Evolutionary conservation across 2,888 invertebrate genomes (phyloP), one percentile per base, ranked within the genome.

Genomic region (Hedya salicella): DNA sequence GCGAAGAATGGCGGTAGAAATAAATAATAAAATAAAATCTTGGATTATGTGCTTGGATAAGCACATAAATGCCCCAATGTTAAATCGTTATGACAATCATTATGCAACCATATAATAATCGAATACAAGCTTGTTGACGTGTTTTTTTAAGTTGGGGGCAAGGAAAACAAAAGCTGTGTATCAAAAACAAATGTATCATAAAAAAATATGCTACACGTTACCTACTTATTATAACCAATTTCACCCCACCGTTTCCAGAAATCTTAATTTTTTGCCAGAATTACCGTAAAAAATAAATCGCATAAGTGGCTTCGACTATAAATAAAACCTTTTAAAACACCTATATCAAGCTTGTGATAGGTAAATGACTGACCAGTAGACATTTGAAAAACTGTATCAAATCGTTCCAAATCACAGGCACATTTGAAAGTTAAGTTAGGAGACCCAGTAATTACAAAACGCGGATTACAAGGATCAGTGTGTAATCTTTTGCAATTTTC

Each of bases 401-500:
- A 82, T 86, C 87, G 78, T 67, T 79, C 78, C 85, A 86, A 89
- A 88, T 86, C 87, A 85, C 85, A 77, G 77, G 74, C 75, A 77
- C 87, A 85, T 88, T 86, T 87, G 82, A 87, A 81, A 85, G 81
- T 84, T 84, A 81, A 82, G 78, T 84, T 78, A 81, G n/a, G n/a
- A n/a, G n/a, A n/a, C n/a, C 83, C 82, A 80, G 83, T 88, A 88
- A 91, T 91, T 89, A 25, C 78, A 79, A 86, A 86, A 82, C 76
- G 71, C 73, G 88, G 86, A 89, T 89, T 87, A 88, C 80, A 76
- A 75, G 75, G 75, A 75, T 78, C 77, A 81, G 77, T 68, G 85
- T 83, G 84, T 89, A 91, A 89, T 89, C 89, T 87, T 88, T 89
- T 75, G 90, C 90, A 89, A 91, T 91, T 89, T 89, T 83, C 88